Conservation (phyloP, 2,797 vertebrate genomes). For the Phalanger gymnotis region DNA sequence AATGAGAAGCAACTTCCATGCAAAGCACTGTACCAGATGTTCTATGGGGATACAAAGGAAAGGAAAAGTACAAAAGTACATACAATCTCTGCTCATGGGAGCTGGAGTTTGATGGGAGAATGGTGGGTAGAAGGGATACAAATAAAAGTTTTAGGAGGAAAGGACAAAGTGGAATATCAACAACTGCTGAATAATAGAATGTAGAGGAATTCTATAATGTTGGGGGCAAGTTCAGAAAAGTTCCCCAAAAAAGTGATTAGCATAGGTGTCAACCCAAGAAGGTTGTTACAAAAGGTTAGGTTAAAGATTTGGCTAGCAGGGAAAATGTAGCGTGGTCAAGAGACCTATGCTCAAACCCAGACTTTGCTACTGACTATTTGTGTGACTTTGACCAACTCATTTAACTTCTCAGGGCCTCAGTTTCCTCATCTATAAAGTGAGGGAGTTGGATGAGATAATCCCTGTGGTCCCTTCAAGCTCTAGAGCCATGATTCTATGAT, state of each 20-base stretch:
- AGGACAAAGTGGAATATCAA: neutral
- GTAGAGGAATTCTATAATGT: neutral
- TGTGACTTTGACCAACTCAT: neutral
- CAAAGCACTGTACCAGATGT: neutral
- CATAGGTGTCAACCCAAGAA: neutral
- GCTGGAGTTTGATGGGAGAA: neutral
- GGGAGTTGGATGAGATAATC: fast-evolving
- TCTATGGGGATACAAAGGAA: neutral
- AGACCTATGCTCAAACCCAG: neutral
- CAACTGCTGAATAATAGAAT: neutral
- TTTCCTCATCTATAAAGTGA: neutral
- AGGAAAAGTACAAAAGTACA: neutral
- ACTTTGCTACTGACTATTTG: neutral
- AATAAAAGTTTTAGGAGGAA: neutral
- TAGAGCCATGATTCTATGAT: neutral
- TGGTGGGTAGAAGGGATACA: neutral
- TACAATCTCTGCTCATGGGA: neutral
- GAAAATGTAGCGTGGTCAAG: neutral
- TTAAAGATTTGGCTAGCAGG: neutral
- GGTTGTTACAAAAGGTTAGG: neutral
- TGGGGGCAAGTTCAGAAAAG: neutral
- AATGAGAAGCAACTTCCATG: neutral
- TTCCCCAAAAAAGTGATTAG: neutral
- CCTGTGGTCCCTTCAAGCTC: neutral
- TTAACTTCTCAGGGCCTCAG: neutral